Evolutionary conservation across 1,140 invertebrate species (phyloP).

Genomic region (Meloidogyne exigua): DNA sequence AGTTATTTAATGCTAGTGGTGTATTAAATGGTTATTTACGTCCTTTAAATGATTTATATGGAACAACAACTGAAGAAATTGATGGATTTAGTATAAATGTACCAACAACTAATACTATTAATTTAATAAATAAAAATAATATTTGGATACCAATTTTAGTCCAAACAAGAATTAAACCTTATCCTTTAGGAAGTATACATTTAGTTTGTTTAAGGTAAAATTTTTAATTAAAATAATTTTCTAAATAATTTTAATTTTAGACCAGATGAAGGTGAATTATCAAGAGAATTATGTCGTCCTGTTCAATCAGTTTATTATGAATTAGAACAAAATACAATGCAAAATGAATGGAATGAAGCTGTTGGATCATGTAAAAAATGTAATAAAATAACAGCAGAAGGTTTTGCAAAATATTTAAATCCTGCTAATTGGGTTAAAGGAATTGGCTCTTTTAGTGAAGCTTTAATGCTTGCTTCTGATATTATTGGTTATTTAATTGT

Average conservation of each 20-base stretch:
- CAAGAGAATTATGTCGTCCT: slow-evolving; percentile 40
- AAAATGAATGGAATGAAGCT: slow-evolving; percentile 43
- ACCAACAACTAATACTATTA: not conserved
- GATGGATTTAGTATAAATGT: slow-evolving; percentile 36
- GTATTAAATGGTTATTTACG: slow-evolving; percentile 30
- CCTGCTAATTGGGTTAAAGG: slow-evolving; percentile 49
- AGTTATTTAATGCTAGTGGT: slow-evolving; percentile 27
- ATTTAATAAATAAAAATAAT: slow-evolving; percentile 10
- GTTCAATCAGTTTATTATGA: slow-evolving; percentile 46
- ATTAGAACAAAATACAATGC: slow-evolving; percentile 39
- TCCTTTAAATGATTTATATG: slow-evolving; percentile 19
- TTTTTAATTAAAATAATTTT: no score
- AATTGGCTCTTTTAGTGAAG: slow-evolving; percentile 43
- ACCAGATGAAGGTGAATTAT: slow-evolving; percentile 39
- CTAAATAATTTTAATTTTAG: slow-evolving; percentile 21
- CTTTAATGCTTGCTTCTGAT: slow-evolving; percentile 42
- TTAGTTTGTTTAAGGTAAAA: slow-evolving; percentile 24
- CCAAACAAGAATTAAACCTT: slow-evolving; percentile 16
- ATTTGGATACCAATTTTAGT: slow-evolving; percentile 13
- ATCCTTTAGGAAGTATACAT: slow-evolving; percentile 21
- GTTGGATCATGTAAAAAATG: slow-evolving; percentile 41
- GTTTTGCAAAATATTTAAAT: slow-evolving; percentile 52
- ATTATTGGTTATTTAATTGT: slow-evolving; percentile 41
- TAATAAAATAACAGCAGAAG: slow-evolving; percentile 42
- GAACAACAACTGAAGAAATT: slow-evolving; percentile 29